Percentiles rank a stretch among this genome's conserved stretches.
These are phyloP conservation scores for Phengaris arion DNA, from an alignment of 2,888 invertebrate genomes.

Conservation along the genomic window DNA sequence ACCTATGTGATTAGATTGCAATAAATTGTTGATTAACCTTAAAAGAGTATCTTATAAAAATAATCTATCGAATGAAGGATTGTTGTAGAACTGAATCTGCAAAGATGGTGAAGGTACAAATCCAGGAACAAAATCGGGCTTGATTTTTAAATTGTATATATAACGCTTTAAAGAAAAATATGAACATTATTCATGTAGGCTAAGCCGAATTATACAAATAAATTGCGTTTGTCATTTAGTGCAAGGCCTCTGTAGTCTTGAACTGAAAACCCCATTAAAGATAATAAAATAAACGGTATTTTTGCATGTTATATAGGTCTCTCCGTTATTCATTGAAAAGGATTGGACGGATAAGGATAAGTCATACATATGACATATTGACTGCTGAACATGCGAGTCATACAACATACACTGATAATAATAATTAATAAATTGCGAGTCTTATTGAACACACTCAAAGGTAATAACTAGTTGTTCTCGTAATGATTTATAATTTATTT, in stretches of 20 bases:
- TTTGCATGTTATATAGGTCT: slow-evolving; percentile 58
- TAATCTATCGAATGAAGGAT: no score
- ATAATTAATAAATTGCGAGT: slow-evolving; percentile 16
- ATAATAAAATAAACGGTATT: slow-evolving; percentile 69
- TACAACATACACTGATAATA: neutral
- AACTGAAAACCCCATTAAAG: slow-evolving; percentile 63
- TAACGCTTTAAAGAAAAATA: slow-evolving; percentile 18
- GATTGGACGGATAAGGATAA: slow-evolving; percentile 67
- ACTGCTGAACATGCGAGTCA: slow-evolving; percentile 19
- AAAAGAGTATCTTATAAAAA: no score
- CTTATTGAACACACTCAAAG: slow-evolving; percentile 2
- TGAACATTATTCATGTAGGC: slow-evolving; percentile 30
- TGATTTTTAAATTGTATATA: no score
- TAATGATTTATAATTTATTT: neutral
- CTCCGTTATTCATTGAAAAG: slow-evolving; percentile 63
- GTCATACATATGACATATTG: slow-evolving; percentile 56
- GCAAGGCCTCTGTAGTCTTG: slow-evolving; percentile 44
- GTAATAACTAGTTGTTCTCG: slow-evolving; percentile 1
- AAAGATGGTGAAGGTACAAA: neutral
- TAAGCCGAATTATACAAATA: slow-evolving; percentile 30
- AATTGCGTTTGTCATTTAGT: slow-evolving; percentile 38
- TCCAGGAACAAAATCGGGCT: no score
- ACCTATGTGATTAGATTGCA: no score
- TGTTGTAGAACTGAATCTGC: no score
- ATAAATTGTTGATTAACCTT: no score